Evolutionary conservation across 1,140 invertebrate species (phyloP).

Genomic region (Aphidius ervi): DNA sequence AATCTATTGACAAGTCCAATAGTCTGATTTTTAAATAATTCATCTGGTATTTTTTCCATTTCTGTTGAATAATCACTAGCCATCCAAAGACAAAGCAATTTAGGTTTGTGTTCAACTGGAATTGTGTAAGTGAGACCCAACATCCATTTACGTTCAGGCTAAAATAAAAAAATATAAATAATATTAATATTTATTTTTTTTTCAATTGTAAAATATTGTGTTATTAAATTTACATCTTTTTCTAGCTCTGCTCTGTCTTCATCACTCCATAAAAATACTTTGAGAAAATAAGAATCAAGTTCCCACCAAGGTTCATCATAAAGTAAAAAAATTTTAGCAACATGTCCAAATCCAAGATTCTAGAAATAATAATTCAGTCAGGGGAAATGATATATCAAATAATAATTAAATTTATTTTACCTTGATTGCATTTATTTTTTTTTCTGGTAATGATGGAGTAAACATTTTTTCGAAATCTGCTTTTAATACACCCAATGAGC

Average conservation of each 20-base stretch:
- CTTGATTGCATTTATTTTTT: constrained; percentile 61
- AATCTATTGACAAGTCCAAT: constrained; percentile 52
- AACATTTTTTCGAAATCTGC: constrained; percentile 58
- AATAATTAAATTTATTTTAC: constrained; percentile 27
- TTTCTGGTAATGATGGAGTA: constrained; percentile 56
- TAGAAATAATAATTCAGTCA: constrained; percentile 21
- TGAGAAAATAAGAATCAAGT: constrained; percentile 33
- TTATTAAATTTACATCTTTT: constrained; percentile 18
- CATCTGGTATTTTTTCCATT: constrained; percentile 56
- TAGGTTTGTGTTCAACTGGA: constrained; percentile 61
- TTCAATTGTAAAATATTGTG: neutral
- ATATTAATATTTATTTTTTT: neutral
- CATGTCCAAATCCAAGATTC: constrained; percentile 56
- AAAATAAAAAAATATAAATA: constrained; percentile 6
- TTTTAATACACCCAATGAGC: constrained; percentile 68
- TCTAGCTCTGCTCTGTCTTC: constrained; percentile 44
- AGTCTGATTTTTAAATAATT: constrained; percentile 49
- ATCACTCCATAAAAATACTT: constrained; percentile 54
- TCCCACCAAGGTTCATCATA: constrained; percentile 62
- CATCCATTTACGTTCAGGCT: constrained; percentile 52
- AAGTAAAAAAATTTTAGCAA: constrained; percentile 67
- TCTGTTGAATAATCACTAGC: constrained; percentile 55
- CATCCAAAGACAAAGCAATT: constrained; percentile 65
- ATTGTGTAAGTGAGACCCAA: constrained; percentile 65
- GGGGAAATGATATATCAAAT: neutral